phyloP scores from a whole-genome alignment of 2,797 vertebrate species.

The Neopelma chrysocephalum region DNA sequence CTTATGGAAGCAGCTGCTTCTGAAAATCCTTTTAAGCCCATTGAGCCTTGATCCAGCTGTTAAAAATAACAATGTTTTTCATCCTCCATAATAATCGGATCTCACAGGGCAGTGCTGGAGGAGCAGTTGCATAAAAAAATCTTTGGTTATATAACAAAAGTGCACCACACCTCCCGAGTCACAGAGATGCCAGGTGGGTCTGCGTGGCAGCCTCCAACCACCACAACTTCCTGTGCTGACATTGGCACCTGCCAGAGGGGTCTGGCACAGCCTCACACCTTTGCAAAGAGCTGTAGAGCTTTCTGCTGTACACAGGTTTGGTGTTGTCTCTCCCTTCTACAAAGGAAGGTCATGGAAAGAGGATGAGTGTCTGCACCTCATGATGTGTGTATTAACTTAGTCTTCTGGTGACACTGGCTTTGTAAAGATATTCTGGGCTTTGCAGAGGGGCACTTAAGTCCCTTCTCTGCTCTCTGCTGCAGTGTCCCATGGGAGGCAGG shows the following conservation, averaged over 20 bases:
- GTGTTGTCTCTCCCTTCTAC: background rate
- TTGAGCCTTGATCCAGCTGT: constrained; percentile 46
- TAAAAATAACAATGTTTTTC: constrained; percentile 62
- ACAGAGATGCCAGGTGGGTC: background rate
- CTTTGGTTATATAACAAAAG: background rate
- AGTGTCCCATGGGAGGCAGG: fast-evolving
- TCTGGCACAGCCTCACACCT: background rate
- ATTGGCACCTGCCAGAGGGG: background rate
- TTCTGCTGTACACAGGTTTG: fast-evolving
- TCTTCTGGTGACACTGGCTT: background rate
- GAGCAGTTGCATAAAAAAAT: background rate
- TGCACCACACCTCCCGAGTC: fast-evolving
- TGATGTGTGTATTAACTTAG: background rate
- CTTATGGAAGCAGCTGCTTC: background rate
- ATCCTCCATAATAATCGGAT: constrained; percentile 35
- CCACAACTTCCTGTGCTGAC: background rate
- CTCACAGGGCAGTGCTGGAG: background rate
- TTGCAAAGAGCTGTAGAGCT: background rate
- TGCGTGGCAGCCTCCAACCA: background rate
- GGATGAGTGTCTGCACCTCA: fast-evolving
- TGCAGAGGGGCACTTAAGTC: background rate
- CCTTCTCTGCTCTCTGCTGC: background rate
- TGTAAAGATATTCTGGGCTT: background rate
- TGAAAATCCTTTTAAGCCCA: constrained; percentile 29
- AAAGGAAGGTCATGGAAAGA: background rate